These are phyloP conservation scores for Hiodon tergisus DNA, from an alignment of 2,113 vertebrate species.

Conservation along the genomic window DNA sequence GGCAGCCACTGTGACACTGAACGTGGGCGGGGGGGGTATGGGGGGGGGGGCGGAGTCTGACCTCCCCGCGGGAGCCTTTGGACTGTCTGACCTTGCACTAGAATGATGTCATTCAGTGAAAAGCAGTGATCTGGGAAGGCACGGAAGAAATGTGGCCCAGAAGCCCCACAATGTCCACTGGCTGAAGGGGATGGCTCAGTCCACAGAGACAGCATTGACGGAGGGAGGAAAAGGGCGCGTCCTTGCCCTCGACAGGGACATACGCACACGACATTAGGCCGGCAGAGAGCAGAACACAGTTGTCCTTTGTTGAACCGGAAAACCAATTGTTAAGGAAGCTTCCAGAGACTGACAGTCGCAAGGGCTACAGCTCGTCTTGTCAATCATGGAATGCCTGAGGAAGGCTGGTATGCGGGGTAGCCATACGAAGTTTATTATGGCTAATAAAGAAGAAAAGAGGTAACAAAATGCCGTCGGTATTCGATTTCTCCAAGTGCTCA, in stretches of 20 bases:
- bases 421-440: neutral
- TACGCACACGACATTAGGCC: neutral
- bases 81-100: neutral
- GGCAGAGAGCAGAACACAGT: neutral
- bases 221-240: constrained; percentile 5
- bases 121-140: neutral
- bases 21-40: neutral
- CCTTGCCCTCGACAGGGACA: constrained; percentile 8
- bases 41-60: neutral
- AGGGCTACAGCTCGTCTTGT: neutral
- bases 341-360: neutral
- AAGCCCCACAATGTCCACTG: neutral
- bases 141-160: neutral
- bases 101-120: constrained; percentile 13
- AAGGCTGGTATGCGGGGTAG: neutral
- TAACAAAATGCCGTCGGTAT: neutral
- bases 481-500: neutral
- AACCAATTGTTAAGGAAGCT: neutral
- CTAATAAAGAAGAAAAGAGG: neutral
- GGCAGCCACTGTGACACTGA: no score
- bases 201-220: neutral
- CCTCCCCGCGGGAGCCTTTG: neutral
- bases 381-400: neutral
- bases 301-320: neutral
- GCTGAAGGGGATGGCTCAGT: neutral